phyloP scores from a whole-genome alignment of 37 sponge, comb jelly and placozoan genomes.

The Crambe crambe region DNA sequence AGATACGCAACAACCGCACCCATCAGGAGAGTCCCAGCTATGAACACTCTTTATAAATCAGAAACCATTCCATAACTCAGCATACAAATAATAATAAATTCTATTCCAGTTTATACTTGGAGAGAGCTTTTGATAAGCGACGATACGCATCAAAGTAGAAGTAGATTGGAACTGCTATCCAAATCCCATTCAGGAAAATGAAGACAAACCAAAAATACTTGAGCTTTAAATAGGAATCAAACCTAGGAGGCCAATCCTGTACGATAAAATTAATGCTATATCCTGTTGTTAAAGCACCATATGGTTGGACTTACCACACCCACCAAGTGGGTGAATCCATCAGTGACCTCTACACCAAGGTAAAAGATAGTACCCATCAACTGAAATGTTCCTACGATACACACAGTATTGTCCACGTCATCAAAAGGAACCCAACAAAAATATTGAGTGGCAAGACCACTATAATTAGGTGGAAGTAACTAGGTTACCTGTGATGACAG shows the following conservation, averaged over 20 bases:
- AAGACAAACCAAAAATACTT: conserved; percentile 85
- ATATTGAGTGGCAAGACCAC: neutral
- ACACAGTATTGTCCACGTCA: neutral
- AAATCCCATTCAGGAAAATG: conserved; percentile 63
- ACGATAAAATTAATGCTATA: neutral
- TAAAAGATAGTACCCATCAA: conserved; percentile 69
- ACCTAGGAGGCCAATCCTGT: conserved; percentile 74
- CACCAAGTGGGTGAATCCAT: conserved; percentile 56
- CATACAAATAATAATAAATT: too few relatives aligned
- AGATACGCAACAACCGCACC: neutral
- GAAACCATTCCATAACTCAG: neutral
- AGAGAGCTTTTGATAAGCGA: conserved; percentile 1
- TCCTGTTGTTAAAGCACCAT: too few relatives aligned
- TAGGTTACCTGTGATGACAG: neutral
- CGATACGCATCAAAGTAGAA: conserved; percentile 27
- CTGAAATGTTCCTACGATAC: conserved; percentile 49
- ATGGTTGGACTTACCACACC: conserved; percentile 28
- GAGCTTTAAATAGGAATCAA: conserved; percentile 66
- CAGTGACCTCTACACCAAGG: conserved; percentile 45
- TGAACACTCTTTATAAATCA: neutral
- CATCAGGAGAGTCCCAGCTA: neutral
- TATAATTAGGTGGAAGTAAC: too few relatives aligned
- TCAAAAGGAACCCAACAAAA: too few relatives aligned
- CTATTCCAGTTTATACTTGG: conserved; percentile 21
- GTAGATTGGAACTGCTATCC: conserved; percentile 57